Evolutionary conservation across 1,140 invertebrate genomes (phyloP).

Genomic region (Apis laboriosa): DNA sequence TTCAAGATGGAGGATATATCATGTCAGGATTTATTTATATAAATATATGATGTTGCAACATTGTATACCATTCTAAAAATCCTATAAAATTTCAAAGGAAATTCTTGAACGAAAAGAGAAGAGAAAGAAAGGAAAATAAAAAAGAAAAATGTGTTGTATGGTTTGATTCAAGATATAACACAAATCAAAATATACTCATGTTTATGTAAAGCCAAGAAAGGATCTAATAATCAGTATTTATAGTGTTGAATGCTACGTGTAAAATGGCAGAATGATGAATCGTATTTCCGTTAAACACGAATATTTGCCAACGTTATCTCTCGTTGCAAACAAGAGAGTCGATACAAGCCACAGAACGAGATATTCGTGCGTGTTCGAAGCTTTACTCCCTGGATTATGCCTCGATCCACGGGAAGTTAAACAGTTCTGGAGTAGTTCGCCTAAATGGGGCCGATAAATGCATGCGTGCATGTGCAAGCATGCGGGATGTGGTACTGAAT

Average conservation of each 20-base stretch:
- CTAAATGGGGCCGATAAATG: slow-evolving; percentile 4
- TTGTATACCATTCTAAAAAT: too few species aligned
- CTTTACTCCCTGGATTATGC: slow-evolving; percentile 14
- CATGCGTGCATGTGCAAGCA: neutral
- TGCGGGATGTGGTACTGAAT: neutral
- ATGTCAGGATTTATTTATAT: too few species aligned
- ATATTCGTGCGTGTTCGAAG: slow-evolving; percentile 5
- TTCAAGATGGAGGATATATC: too few species aligned
- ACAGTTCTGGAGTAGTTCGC: neutral
- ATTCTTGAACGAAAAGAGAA: too few species aligned
- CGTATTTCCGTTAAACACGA: neutral
- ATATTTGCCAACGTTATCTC: neutral
- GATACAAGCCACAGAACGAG: slow-evolving; percentile 10
- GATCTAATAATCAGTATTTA: neutral
- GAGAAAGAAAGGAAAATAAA: too few species aligned
- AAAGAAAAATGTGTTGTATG: too few species aligned
- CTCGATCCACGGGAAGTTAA: slow-evolving; percentile 14
- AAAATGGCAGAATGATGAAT: slow-evolving; percentile 15
- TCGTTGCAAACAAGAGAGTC: slow-evolving; percentile 8
- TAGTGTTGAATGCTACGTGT: too few species aligned
- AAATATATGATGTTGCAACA: too few species aligned
- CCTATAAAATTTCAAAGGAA: too few species aligned
- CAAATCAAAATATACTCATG: too few species aligned
- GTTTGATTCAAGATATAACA: too few species aligned
- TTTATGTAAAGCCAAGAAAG: too few species aligned